These are phyloP conservation scores for Perodicticus potto DNA, from an alignment of 2,797 vertebrate species.

Conservation along the genomic window DNA sequence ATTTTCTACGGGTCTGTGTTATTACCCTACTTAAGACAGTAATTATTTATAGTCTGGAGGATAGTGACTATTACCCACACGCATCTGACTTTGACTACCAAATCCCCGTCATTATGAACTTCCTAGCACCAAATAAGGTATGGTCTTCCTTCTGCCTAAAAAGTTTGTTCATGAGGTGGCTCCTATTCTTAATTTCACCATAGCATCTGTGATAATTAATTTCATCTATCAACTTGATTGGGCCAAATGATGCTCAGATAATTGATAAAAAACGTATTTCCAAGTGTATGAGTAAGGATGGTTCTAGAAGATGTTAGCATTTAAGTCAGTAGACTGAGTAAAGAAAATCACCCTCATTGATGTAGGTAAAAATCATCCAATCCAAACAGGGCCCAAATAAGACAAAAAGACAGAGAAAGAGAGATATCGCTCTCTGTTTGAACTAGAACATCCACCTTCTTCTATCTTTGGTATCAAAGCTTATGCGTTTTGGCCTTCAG, in stretches of 20 bases:
- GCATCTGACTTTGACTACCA: background rate
- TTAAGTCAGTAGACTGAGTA: background rate
- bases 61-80: background rate
- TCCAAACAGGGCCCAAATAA: background rate
- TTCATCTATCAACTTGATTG: background rate
- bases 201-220: background rate
- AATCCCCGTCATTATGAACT: background rate
- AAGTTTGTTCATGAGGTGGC: background rate
- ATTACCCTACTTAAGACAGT: background rate
- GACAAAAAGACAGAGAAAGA: background rate
- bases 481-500: background rate
- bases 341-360: background rate
- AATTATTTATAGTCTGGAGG: background rate
- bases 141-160: background rate
- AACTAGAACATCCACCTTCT: background rate
- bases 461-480: background rate
- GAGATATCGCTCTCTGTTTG: background rate
- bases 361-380: background rate
- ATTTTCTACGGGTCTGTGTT: background rate
- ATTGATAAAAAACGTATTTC: background rate
- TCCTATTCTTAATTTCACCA: background rate
- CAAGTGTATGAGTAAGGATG: background rate
- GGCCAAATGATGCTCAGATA: background rate
- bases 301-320: background rate
- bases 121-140: background rate